Evolutionary conservation across 2,888 invertebrate species (phyloP), one percentile per base, ranked within the genome.

Genomic region (Sympetrum striolatum): DNA sequence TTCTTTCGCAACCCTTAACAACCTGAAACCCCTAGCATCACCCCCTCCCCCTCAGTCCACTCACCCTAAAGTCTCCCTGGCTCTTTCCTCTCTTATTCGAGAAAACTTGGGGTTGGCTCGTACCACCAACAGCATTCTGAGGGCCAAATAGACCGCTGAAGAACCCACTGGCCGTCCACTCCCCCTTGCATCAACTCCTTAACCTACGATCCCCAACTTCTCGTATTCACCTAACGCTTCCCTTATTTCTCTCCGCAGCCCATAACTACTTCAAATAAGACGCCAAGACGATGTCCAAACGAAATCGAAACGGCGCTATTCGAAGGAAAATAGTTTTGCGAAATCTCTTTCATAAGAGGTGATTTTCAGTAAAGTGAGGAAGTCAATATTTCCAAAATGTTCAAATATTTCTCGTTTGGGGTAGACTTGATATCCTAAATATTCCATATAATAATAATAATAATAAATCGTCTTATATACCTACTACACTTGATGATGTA

Each of bases 91-190:
- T 44, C 81, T 82, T 58, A 58, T 48, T 53, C 81, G 81, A 48
- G 82, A 82, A 58, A 82, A 82, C 60, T 86, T 60, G 39, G 58
- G 60, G 86, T 53, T 58, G 35, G 35, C 31, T 60, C 31, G 25
- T 39, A 58, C 86, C 60, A 58, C 86, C 86, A 39, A 82, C 82
- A 82, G 86, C 58, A 64, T 86, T 64, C 86, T 37, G 60, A 86
- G 86, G 86, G 82, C 86, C 86, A 86, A 86, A 86, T 86, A 86
- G 86, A 86, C 86, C 86, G 86, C 86, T 86, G 86, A 86, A 86
- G 86, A 64, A 86, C 86, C 86, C 86, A 39, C 39, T 60, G 37
- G 37, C 60, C 64, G 60, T 86, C 64, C 58, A 81, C 48, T 35
- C 53, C 31, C 15, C 31, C 86, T n/a, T 14, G 15, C 58, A 18